Evolutionary conservation across 2,797 vertebrate species (phyloP).

Genomic region (Arremon aurantiirostris): DNA sequence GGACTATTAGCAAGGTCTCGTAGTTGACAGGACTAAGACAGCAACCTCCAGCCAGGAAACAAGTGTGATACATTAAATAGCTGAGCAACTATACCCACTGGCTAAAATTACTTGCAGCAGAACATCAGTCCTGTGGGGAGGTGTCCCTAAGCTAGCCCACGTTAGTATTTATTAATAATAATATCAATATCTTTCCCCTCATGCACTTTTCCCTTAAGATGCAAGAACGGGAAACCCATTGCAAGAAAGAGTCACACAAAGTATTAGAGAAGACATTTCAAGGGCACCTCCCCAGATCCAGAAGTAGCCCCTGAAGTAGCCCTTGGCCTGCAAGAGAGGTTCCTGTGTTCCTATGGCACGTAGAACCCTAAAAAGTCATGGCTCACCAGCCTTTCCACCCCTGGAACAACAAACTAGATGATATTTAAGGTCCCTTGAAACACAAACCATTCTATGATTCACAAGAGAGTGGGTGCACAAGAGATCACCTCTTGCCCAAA

Average conservation of each 20-base stretch:
- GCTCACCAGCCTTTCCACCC: background rate
- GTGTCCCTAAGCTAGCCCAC: background rate
- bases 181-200: background rate
- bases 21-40: background rate
- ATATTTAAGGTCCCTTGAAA: background rate
- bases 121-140: background rate
- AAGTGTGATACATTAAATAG: background rate
- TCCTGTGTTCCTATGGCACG: background rate
- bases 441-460: background rate
- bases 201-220: background rate
- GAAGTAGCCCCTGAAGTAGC: background rate
- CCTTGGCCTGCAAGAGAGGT: background rate
- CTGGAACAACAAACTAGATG: background rate
- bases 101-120: background rate
- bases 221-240: background rate
- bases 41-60: background rate
- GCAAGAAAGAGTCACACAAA: background rate
- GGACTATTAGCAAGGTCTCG: background rate
- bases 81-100: background rate
- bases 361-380: background rate
- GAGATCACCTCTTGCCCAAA: constrained; percentile 17
- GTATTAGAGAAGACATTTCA: background rate
- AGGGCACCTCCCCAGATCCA: background rate
- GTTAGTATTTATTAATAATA: background rate
- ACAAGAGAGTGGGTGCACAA: accelerated